Base-by-base conservation (phyloP, 2,113 vertebrate species). In the Redunca redunca region DNA sequence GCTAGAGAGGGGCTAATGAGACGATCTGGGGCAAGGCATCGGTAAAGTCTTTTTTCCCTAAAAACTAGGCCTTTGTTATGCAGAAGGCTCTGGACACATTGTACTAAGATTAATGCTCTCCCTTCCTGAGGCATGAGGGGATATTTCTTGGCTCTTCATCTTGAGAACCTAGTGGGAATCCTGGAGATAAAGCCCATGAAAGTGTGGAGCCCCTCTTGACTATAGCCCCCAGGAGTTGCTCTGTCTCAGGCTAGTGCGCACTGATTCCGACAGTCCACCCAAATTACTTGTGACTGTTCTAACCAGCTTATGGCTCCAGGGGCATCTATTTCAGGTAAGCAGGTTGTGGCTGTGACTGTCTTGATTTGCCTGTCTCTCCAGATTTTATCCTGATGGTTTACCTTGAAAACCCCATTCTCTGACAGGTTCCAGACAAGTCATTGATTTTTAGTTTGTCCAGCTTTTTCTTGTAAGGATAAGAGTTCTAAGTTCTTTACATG, bases 101-200 rank as follows among this genome's bases (percentile, higher is more conserved):
- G 62, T 64, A 91, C 33, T 33, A 88, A 93, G 33, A 96, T 83
- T 85, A 62, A 2, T 86, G 7, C 21, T 97, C 43, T 80, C 9
- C 2, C 21, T 78, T 33, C 23, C 14, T 26, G 46, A 67, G 53
- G 17, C 23, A 58, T 3, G n/a, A 89, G 40, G 28, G 19, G 43
- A 43, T 53, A n/a, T 90, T 94, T 94, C 46, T 90, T 94, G 67
- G 53, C 53, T 97, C 55, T 77, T 94, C n/a, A 78, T 40, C n/a
- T 43, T 86, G 64, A 85, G 40, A 96, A 84, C 26, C 30, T 40
- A 78, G 3, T n/a, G 25, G 33, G 33, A 74, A 92, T 93, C 21
- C 11, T 94, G 21, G 36, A 85, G 21, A 15, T 40, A 82, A 77
- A 83, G 10, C 30, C 36, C 3, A 43, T 36, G 57, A 12, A 74